Evolutionary conservation across 1,140 invertebrate genomes (phyloP).

Genomic region (Bombus fervidus): DNA sequence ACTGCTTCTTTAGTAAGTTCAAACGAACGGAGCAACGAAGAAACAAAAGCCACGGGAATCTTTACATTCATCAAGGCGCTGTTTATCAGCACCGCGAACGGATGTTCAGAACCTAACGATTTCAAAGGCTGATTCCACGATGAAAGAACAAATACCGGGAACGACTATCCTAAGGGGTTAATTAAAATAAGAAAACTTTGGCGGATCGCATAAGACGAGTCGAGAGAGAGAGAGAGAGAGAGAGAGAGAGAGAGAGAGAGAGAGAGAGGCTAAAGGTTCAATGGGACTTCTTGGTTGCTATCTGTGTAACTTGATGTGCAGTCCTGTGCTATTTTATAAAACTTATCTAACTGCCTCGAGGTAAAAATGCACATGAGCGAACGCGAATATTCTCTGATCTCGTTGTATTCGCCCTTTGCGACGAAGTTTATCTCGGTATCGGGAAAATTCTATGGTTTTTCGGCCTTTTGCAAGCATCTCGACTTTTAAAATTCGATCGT

Average conservation of each 20-base stretch:
- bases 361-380: slow-evolving; percentile 28
- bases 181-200: slow-evolving; percentile 58
- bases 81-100: not conserved
- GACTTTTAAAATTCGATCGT: slow-evolving; percentile 27
- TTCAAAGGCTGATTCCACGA: slow-evolving; percentile 8
- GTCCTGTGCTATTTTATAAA: slow-evolving; percentile 38
- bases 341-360: slow-evolving; percentile 28
- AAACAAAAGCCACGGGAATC: slow-evolving; percentile 1
- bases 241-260: rapidly evolving
- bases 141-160: not conserved
- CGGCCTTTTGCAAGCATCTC: not conserved
- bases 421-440: slow-evolving; percentile 9
- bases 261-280: slow-evolving; percentile 20
- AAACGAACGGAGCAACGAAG: not conserved
- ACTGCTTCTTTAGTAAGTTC: not conserved
- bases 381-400: not conserved
- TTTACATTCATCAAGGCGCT: not conserved
- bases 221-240: not conserved
- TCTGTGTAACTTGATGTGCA: slow-evolving; percentile 16
- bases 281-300: slow-evolving; percentile 30
- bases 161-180: slow-evolving; percentile 50
- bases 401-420: not conserved
- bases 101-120: not conserved
- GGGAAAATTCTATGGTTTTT: not conserved
- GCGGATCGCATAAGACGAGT: slow-evolving; percentile 8